These are phyloP conservation scores for Malacoraja senta DNA, from an alignment of 2,797 vertebrate genomes.

Conservation along the genomic window DNA sequence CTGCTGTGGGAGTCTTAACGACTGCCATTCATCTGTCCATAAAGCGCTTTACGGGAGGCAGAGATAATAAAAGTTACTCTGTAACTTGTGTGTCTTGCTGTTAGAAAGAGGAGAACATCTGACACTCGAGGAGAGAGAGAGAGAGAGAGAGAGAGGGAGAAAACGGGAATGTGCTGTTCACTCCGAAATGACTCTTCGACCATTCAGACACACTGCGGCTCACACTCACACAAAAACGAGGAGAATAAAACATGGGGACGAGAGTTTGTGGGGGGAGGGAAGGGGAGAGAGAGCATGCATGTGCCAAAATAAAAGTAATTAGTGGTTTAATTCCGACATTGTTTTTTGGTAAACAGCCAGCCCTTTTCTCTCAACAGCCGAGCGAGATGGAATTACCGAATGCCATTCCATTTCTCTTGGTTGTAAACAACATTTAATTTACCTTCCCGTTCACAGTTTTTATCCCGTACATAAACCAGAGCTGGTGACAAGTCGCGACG, in stretches of 20 bases:
- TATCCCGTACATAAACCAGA: neutral
- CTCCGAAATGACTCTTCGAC: neutral
- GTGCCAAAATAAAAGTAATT: neutral
- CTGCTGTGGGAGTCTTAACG: neutral
- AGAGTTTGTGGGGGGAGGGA: accelerated
- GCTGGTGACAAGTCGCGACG: neutral
- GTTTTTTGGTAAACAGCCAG: neutral
- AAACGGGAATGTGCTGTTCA: neutral
- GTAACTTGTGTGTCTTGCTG: neutral
- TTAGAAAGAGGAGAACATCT: neutral
- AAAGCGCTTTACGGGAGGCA: neutral
- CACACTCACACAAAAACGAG: neutral
- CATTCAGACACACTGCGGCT: neutral
- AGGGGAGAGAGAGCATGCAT: no score
- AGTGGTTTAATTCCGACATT: neutral
- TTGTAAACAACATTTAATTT: slow-evolving; percentile 19
- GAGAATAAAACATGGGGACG: neutral
- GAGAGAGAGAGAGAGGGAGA: neutral
- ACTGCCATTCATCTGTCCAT: neutral
- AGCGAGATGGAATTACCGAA: neutral
- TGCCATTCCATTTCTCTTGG: neutral
- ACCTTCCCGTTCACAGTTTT: neutral
- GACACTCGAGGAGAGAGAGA: neutral
- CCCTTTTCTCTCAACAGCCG: neutral
- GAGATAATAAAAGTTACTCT: neutral